Evolutionary conservation across 2,797 vertebrate genomes (phyloP), one percentile per base, ranked within the genome.

Genomic region (Paramormyrops hopkinsi): DNA sequence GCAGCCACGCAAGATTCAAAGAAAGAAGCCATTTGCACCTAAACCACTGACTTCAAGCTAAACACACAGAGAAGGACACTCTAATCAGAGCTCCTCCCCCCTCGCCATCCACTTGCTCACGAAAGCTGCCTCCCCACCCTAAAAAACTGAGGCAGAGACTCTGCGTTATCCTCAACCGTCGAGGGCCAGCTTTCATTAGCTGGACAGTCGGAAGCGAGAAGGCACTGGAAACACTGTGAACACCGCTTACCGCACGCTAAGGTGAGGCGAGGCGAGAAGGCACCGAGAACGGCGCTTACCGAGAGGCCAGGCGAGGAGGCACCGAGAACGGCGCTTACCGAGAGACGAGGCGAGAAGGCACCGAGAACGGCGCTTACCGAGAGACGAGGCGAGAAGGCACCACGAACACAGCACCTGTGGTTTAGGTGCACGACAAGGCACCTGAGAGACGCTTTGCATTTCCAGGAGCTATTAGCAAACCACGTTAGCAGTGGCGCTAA

Each of bases 401-500:
- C 17, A 84, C 3, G 88, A 90, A 89, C 91, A 69, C 12, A 1
- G 29, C 22, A 29, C 29, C 29, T 29, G 29, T 29, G 29, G 29
- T 29, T 29, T 29, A 29, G 29, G 29, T 29, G 29, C 29, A 29
- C 11, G 48, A 12, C 12, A 51, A 51, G 17, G 65, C 65, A 37
- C 62, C n/a, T 12, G 25, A 17, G 62, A 65, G 8, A 8, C 25
- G 90, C 88, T 41, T 90, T 90, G 90, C 89, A 0, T 33, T 79
- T 48, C n/a, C 62, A 9, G 2, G 54, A 90, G 88, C 76, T 88
- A 87, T 44, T 88, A 83, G 62, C 22, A 92, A 91, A 93, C 93
- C 91, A 91, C 88, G 92, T 92, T 92, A 91, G 54, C 89, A 88
- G 14, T 6, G 2, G 7, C 17, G 6, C 89, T 59, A 89, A 92